phyloP scores from a whole-genome alignment of 2,113 vertebrate genomes.

The Gobiocypris rarus region DNA sequence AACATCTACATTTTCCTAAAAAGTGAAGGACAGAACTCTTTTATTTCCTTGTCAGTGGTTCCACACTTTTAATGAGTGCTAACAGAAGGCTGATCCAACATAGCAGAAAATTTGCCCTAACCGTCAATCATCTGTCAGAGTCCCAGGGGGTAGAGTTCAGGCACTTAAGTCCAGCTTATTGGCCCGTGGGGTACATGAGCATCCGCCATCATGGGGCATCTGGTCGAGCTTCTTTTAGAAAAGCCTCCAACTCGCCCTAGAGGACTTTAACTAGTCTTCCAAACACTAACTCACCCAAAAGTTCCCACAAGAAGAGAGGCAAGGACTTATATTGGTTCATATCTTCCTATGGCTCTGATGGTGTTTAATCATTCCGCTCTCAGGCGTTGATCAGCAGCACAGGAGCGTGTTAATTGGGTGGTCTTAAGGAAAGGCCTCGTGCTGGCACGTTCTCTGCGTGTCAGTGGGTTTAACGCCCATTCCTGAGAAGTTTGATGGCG shows the following conservation, averaged over 20 bases:
- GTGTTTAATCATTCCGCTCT: neutral
- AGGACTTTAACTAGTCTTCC: constrained; percentile 62
- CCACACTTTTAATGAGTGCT: constrained; percentile 61
- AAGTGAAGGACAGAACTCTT: constrained; percentile 56
- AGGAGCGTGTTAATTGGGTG: constrained; percentile 30
- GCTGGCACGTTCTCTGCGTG: neutral
- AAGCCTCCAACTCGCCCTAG: constrained; percentile 42
- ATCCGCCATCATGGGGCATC: constrained; percentile 37
- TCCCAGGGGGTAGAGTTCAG: constrained; percentile 66
- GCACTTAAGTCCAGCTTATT: constrained; percentile 60
- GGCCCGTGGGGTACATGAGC: constrained; percentile 8
- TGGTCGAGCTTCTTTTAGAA: constrained; percentile 30
- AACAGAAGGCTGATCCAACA: constrained; percentile 74
- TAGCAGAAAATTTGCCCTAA: constrained; percentile 76
- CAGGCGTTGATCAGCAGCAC: neutral
- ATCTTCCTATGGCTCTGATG: neutral
- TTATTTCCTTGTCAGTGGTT: constrained; percentile 51
- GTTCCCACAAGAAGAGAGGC: constrained; percentile 48
- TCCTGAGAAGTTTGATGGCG: neutral
- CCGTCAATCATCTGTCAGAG: constrained; percentile 74
- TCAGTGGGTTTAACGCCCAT: neutral
- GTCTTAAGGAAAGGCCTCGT: neutral
- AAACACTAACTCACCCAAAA: constrained; percentile 65
- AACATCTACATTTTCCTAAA: constrained; percentile 27
- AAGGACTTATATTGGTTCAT: neutral